phyloP scores from a whole-genome alignment of 2,888 invertebrate genomes.

The Limenitis camilla region DNA sequence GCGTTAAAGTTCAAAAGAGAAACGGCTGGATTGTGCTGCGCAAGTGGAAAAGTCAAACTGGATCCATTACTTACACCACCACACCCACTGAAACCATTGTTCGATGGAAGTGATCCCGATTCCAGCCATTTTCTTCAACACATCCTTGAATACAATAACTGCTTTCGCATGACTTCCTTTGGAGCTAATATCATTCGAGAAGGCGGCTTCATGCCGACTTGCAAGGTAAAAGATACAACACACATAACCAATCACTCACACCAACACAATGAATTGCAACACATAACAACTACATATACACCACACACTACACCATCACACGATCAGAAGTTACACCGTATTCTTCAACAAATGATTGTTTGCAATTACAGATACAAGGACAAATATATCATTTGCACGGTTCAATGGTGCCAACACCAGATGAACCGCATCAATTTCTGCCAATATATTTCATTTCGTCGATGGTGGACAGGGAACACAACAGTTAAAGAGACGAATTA shows the following conservation, averaged over 20 bases:
- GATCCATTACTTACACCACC: too few species aligned
- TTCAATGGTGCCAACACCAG: slow-evolving; percentile 29
- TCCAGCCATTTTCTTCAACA: too few species aligned
- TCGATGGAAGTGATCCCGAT: too few species aligned
- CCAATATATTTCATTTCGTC: slow-evolving; percentile 32
- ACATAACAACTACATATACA: too few species aligned
- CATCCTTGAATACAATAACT: too few species aligned
- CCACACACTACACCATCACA: slow-evolving; percentile 18
- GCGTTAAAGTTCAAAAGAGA: too few species aligned
- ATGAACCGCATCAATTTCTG: slow-evolving; percentile 30
- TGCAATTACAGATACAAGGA: slow-evolving; percentile 30
- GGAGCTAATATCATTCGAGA: slow-evolving; percentile 31
- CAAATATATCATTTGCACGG: slow-evolving; percentile 31
- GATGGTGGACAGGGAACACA: slow-evolving; percentile 28
- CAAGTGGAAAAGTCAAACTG: too few species aligned
- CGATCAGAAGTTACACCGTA: slow-evolving; percentile 23
- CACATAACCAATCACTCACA: slow-evolving; percentile 18
- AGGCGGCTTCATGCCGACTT: slow-evolving; percentile 29
- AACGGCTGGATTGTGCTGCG: too few species aligned
- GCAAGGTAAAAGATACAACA: slow-evolving; percentile 6
- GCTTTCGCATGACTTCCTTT: slow-evolving; percentile 31
- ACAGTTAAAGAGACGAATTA: slow-evolving; percentile 29
- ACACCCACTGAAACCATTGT: too few species aligned
- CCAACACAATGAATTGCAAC: slow-evolving; percentile 22
- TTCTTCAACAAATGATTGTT: slow-evolving; percentile 23